Base-by-base conservation (phyloP, 2,113 vertebrate genomes). In the Orientallactaga bullata region DNA sequence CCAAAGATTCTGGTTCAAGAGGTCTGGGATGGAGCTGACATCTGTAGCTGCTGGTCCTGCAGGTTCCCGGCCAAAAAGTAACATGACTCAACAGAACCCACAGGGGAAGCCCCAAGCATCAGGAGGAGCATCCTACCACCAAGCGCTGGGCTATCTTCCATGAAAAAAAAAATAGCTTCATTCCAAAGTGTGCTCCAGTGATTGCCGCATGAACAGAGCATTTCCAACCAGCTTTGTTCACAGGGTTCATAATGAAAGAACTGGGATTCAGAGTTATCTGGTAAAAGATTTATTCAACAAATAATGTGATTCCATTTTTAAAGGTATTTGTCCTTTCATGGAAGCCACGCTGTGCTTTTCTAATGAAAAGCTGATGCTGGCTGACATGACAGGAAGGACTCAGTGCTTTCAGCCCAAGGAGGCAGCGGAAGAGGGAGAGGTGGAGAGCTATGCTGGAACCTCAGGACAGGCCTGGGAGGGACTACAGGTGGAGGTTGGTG, bases 351-450 rank as follows among this genome's bases (percentile, higher is more conserved):
- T 63, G 23, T 26, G 3, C 79, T 91, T 93, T 80, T 89, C 91
- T 96, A 97, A 97, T 97, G 97, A 97, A 96, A 94, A 95, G 96
- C 84, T 97, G 96, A 97, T 96, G 94, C 85, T 95, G 87, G 89
- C 61, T 95, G 89, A 96, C 96, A 7, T 95, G 60, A 28, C 94
- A 35, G 18, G 81, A n/a, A n/a, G n/a, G n/a, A 72, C 93, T 90
- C 55, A 3, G 32, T 51, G 77, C 71, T 83, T 68, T 78, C 47
- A 81, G 78, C 73, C 88, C 84, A 58, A 58, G 4, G 32, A 93
- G n/a, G 84, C 81, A 24, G 26, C n/a, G 9, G 66, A 72, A 88
- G 32, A 42, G 37, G 42, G 32, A 0, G 73, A 69, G 8, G 15
- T 68, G 5, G 58, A 35, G 5, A 69, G 28, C 37, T 32, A 7